phyloP scores from a whole-genome alignment of 2,888 invertebrate genomes.

The Drosophila neotestacea region DNA sequence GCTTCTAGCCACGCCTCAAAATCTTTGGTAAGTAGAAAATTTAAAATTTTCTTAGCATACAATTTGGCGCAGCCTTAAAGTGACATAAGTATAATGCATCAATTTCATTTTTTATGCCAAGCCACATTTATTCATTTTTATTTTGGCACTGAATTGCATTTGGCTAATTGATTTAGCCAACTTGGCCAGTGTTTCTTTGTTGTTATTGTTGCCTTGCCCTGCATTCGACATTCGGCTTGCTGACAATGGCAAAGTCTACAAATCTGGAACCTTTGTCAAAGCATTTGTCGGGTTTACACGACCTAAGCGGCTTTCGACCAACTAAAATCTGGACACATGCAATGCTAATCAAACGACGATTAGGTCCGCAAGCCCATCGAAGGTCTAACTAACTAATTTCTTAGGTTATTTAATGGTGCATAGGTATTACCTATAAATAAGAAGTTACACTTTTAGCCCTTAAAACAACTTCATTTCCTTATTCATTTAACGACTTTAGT shows the following conservation, averaged over 20 bases:
- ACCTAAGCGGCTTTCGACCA: conserved; percentile 71
- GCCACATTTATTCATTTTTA: conserved; percentile 37
- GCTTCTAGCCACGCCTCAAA: too few species aligned
- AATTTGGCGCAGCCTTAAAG: conserved; percentile 46
- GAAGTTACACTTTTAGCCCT: conserved; percentile 1
- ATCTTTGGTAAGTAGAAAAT: background rate
- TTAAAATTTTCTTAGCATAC: conserved; percentile 48
- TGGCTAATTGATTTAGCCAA: conserved; percentile 78
- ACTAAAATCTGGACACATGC: conserved; percentile 32
- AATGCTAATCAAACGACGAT: conserved; percentile 48
- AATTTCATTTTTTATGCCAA: conserved; percentile 51
- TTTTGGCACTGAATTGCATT: conserved; percentile 76
- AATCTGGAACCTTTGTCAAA: conserved; percentile 62
- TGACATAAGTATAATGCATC: conserved; percentile 4
- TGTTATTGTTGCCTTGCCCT: conserved; percentile 70
- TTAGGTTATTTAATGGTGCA: background rate
- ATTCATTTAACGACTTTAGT: conserved; percentile 27
- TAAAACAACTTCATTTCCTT: conserved; percentile 30
- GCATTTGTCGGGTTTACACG: conserved; percentile 71
- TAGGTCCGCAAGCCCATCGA: conserved; percentile 30
- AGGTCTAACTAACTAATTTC: conserved; percentile 5
- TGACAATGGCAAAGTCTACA: conserved; percentile 51
- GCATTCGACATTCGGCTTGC: conserved; percentile 47
- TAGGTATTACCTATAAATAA: conserved; percentile 9
- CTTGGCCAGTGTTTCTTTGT: conserved; percentile 18